phyloP scores from a whole-genome alignment of 2,797 vertebrate species.

The Pseudochaenichthys georgianus region DNA sequence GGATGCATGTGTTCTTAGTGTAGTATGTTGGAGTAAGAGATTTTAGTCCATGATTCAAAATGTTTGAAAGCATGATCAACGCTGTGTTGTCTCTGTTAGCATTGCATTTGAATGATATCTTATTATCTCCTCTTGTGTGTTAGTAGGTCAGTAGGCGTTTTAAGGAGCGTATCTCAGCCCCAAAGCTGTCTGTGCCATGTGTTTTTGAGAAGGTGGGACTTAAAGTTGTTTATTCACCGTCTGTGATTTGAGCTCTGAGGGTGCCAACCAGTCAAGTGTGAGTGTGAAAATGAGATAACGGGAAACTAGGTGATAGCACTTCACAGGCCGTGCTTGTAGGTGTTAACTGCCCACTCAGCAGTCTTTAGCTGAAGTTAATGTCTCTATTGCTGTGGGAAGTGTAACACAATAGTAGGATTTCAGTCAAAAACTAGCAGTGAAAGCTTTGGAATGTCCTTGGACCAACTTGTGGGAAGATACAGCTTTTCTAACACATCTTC shows the following conservation, averaged over 20 bases:
- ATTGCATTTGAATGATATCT: neutral
- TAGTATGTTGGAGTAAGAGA: too few relatives aligned
- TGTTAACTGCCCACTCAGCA: conserved; percentile 66
- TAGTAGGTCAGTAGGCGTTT: conserved; percentile 37
- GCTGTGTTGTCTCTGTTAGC: neutral
- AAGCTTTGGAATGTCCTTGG: neutral
- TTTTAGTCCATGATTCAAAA: neutral
- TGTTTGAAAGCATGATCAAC: neutral
- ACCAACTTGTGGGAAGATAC: neutral
- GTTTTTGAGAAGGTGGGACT: conserved; percentile 50
- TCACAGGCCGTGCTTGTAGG: conserved; percentile 44
- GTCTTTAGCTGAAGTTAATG: conserved; percentile 25
- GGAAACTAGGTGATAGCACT: conserved; percentile 68
- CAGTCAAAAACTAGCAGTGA: neutral
- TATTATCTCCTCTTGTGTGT: conserved; percentile 36
- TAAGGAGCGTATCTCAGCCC: conserved; percentile 22
- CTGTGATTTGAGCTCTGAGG: conserved; percentile 48
- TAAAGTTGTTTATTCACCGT: conserved; percentile 67
- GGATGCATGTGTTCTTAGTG: conserved; percentile 6
- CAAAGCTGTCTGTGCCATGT: conserved; percentile 48
- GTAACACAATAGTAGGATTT: neutral
- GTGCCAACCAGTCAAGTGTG: conserved; percentile 53
- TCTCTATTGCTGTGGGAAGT: conserved; percentile 19
- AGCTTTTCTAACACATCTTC: conserved; percentile 1
- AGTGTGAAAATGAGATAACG: conserved; percentile 72